A percentile compares a stretch with the other conserved stretches of the same genome.
Conservation (phyloP, 2,113 vertebrate species). For the Myrmophylax atrothorax region DNA sequence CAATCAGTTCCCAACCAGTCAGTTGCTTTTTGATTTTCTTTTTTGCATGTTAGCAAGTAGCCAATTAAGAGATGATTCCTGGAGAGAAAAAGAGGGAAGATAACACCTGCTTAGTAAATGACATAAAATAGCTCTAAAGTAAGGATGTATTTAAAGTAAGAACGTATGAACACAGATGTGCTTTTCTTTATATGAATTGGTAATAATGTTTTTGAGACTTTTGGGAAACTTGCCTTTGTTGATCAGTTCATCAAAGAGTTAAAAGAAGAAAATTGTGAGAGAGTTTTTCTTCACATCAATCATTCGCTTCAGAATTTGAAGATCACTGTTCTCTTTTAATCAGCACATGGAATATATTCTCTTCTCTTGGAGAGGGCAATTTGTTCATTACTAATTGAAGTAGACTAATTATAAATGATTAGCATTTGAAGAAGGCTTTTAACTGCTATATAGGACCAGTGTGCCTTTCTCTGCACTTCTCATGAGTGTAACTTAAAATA, state of each 20-base stretch:
- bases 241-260: conserved; percentile 50
- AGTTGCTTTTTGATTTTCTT: neutral
- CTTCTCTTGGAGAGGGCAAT: conserved; percentile 70
- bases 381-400: conserved; percentile 73
- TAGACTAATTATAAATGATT: conserved; percentile 72
- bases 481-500: conserved; percentile 66
- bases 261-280: conserved; percentile 28
- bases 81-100: neutral
- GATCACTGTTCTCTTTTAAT: conserved; percentile 63
- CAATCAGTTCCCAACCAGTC: neutral
- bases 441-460: conserved; percentile 55
- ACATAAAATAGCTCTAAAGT: neutral
- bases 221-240: conserved; percentile 22
- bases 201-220: conserved; percentile 30
- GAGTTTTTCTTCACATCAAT: conserved; percentile 39
- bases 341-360: conserved; percentile 49
- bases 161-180: conserved; percentile 44
- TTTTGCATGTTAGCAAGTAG: neutral
- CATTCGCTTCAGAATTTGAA: conserved; percentile 35
- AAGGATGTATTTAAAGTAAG: conserved; percentile 31
- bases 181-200: conserved; percentile 44
- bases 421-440: conserved; percentile 70
- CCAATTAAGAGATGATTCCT: conserved; percentile 7
- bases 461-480: conserved; percentile 23
- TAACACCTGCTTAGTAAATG: conserved; percentile 53